phyloP scores from a whole-genome alignment of 2,797 vertebrate genomes.

The Danio jaintianensis region DNA sequence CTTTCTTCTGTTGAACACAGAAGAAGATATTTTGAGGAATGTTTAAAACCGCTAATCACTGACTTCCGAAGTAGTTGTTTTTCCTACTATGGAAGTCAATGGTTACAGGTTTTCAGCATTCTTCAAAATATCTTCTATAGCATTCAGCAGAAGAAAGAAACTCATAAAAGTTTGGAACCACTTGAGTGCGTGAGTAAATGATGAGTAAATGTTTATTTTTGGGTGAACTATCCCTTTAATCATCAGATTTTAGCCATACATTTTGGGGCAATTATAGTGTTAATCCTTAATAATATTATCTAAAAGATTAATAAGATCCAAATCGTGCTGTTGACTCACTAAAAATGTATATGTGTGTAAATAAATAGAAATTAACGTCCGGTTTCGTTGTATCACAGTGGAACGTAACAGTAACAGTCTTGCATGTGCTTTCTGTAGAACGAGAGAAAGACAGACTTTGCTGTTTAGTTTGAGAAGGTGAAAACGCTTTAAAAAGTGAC shows the following conservation, averaged over 20 bases:
- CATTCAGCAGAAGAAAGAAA: too few relatives aligned
- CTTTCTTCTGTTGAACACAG: too few relatives aligned
- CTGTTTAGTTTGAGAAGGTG: constrained; percentile 9
- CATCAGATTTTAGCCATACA: constrained; percentile 12
- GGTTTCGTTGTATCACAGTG: constrained; percentile 63
- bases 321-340: constrained; percentile 66
- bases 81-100: too few relatives aligned
- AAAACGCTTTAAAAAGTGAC: background rate
- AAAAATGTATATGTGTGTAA: constrained; percentile 81
- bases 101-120: too few relatives aligned
- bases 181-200: too few relatives aligned
- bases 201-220: too few relatives aligned
- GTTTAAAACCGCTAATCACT: too few relatives aligned
- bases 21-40: too few relatives aligned
- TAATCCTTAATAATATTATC: constrained; percentile 50
- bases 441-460: constrained; percentile 63
- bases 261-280: constrained; percentile 56
- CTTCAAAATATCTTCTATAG: too few relatives aligned
- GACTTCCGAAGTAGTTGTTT: too few relatives aligned
- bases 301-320: constrained; percentile 58
- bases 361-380: constrained; percentile 80
- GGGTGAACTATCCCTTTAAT: too few relatives aligned
- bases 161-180: too few relatives aligned
- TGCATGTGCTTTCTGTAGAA: constrained; percentile 45
- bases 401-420: constrained; percentile 62